These are phyloP conservation scores for Chascanopsetta lugubris DNA, from an alignment of 2,113 vertebrate species.

Conservation along the genomic window DNA sequence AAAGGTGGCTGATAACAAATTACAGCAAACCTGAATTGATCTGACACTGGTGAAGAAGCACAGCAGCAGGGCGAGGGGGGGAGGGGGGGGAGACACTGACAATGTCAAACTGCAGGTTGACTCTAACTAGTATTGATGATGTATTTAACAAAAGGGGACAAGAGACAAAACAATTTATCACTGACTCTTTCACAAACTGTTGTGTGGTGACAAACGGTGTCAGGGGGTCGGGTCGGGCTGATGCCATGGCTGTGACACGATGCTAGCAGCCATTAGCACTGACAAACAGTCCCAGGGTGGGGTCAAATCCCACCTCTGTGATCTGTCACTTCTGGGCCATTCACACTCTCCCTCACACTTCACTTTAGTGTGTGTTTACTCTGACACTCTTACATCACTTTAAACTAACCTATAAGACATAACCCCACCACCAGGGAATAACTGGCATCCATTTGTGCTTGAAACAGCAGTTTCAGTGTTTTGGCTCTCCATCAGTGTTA, in stretches of 20 bases:
- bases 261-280: too few relatives aligned
- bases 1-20: slow-evolving; percentile 22
- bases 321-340: too few relatives aligned
- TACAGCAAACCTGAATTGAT: slow-evolving; percentile 39
- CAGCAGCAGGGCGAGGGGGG: too few relatives aligned
- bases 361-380: too few relatives aligned
- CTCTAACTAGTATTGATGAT: slow-evolving; percentile 42
- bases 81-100: background rate
- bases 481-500: too few relatives aligned
- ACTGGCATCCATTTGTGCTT: too few relatives aligned
- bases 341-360: too few relatives aligned
- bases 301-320: too few relatives aligned
- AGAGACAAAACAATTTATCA: background rate
- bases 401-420: background rate
- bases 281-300: too few relatives aligned
- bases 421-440: background rate
- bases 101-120: slow-evolving; percentile 43
- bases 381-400: background rate
- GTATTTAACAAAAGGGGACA: slow-evolving; percentile 4
- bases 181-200: slow-evolving; percentile 1
- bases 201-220: slow-evolving; percentile 2
- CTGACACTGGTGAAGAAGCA: background rate
- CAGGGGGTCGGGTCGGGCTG: background rate
- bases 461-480: too few relatives aligned
- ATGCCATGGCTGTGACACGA: background rate